These are phyloP conservation scores for Athalia rosae DNA, from an alignment of 2,888 invertebrate genomes.

Conservation along the genomic window DNA sequence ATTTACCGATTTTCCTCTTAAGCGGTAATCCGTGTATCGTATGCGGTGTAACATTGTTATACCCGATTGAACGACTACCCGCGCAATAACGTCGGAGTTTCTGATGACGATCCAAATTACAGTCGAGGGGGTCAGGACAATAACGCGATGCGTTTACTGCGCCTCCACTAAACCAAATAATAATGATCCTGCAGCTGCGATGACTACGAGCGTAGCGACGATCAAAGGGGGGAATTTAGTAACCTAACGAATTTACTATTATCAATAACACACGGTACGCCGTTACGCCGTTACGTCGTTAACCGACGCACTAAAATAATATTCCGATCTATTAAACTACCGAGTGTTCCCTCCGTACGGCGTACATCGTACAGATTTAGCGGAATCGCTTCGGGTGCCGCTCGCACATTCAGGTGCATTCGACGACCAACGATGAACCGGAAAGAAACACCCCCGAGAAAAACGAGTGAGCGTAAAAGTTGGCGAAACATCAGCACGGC, in stretches of 20 bases:
- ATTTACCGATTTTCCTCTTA: not conserved
- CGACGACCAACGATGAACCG: too few species aligned
- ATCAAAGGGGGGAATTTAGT: conserved; percentile 31
- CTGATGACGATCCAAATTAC: not conserved
- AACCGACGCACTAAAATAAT: not conserved
- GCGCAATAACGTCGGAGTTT: not conserved
- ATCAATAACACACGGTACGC: not conserved
- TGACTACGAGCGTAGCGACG: not conserved
- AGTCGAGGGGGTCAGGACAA: conserved; percentile 8
- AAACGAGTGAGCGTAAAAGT: too few species aligned
- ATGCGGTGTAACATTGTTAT: not conserved
- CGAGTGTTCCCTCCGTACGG: too few species aligned
- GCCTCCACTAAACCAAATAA: conserved; percentile 21
- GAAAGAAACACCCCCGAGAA: too few species aligned
- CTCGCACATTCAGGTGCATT: too few species aligned
- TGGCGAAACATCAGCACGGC: too few species aligned
- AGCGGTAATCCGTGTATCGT: not conserved
- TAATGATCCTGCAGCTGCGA: conserved; percentile 10
- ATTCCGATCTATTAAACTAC: too few species aligned
- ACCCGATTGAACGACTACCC: too few species aligned
- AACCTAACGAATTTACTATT: not conserved
- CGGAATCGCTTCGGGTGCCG: too few species aligned
- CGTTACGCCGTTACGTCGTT: not conserved
- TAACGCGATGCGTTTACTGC: conserved; percentile 23
- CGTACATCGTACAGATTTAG: too few species aligned